phyloP scores from a whole-genome alignment of 2,888 invertebrate genomes.

The Aphrophora alni region DNA sequence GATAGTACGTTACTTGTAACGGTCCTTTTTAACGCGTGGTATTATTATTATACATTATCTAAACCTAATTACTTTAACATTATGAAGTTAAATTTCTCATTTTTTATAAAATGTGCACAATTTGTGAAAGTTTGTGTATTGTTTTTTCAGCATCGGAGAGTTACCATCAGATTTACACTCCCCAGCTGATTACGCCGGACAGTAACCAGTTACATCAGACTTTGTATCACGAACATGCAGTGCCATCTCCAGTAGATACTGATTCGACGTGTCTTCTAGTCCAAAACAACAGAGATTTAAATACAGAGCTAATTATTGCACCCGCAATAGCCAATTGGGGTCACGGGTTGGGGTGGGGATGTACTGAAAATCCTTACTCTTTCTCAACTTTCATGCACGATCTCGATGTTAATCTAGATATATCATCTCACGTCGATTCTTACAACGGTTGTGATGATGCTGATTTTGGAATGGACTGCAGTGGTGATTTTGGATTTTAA shows the following conservation, averaged over 20 bases:
- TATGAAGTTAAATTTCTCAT: too few species aligned
- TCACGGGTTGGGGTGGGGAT: slow-evolving; percentile 27
- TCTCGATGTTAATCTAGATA: background rate
- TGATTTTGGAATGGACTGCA: slow-evolving; percentile 33
- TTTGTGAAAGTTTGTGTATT: too few species aligned
- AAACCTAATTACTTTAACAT: too few species aligned
- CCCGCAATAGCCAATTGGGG: slow-evolving; percentile 2
- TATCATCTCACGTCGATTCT: background rate
- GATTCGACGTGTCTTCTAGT: background rate
- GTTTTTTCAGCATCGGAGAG: background rate
- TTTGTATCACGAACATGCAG: background rate
- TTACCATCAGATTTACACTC: background rate
- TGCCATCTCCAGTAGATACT: background rate
- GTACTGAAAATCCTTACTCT: background rate
- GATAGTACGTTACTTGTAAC: too few species aligned
- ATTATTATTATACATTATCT: too few species aligned
- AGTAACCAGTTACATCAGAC: background rate
- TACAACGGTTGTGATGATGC: slow-evolving; percentile 23
- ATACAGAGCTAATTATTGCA: background rate
- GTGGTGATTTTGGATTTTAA: slow-evolving; percentile 35
- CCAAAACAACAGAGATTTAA: background rate
- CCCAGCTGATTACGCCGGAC: background rate
- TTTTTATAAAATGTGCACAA: too few species aligned
- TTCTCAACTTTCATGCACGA: background rate
- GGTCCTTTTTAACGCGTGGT: too few species aligned